phyloP scores from a whole-genome alignment of 2,797 vertebrate species.

The Enteromius fasciolatus region DNA sequence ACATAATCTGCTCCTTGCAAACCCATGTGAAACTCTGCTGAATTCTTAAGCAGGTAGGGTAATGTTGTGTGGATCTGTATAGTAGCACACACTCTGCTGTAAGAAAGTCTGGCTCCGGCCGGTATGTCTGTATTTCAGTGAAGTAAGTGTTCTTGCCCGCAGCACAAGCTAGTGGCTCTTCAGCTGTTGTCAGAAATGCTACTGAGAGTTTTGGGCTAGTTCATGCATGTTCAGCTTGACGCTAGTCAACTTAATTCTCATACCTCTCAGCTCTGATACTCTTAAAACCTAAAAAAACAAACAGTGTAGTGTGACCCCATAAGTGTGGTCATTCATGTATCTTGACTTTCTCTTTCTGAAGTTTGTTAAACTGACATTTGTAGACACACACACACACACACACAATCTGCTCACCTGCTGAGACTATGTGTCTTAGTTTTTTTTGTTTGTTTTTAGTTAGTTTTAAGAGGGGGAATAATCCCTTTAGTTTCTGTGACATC shows the following conservation, averaged over 20 bases:
- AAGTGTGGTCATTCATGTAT: not conserved
- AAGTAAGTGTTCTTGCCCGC: slow-evolving; percentile 1
- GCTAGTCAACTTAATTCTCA: not conserved
- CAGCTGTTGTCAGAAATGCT: slow-evolving; percentile 17
- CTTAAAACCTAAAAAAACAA: not conserved
- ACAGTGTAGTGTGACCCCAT: not conserved
- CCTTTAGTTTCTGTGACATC: not conserved
- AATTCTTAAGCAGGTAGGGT: not conserved
- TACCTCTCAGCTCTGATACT: not conserved
- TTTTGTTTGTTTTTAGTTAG: no score
- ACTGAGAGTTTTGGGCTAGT: slow-evolving; percentile 11
- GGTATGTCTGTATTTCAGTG: not conserved
- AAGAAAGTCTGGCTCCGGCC: not conserved
- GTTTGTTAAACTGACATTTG: slow-evolving; percentile 21
- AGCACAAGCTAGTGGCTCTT: slow-evolving; percentile 10
- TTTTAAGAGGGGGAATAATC: not conserved
- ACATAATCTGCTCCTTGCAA: not conserved
- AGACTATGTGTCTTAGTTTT: not conserved
- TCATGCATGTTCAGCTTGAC: slow-evolving; percentile 25
- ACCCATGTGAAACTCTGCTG: not conserved
- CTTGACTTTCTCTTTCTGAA: slow-evolving; percentile 43
- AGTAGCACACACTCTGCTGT: not conserved
- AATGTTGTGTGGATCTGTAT: not conserved
- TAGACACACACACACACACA: not conserved
- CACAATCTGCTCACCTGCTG: not conserved